Conservation (phyloP, 2,888 invertebrate genomes). For the Hirtodrosophila confusa region DNA sequence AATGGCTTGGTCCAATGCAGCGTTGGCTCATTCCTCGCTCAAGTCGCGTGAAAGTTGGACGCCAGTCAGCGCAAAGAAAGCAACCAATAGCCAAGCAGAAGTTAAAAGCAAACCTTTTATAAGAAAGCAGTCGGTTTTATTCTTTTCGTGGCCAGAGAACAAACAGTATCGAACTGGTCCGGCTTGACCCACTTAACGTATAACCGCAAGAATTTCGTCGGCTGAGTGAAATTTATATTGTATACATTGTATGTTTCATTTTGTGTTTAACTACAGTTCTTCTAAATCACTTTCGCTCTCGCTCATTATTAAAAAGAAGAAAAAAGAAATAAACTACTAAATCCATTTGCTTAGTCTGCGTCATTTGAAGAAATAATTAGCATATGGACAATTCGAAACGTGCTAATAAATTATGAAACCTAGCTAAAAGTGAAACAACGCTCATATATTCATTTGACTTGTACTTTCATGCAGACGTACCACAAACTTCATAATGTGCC, state of each 20-base stretch:
- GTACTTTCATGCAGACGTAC: conserved; percentile 74
- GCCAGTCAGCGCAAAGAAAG: conserved; percentile 66
- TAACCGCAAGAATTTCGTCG: conserved; percentile 49
- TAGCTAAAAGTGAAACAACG: conserved; percentile 63
- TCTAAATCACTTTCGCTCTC: conserved; percentile 66
- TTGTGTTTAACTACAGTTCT: conserved; percentile 23
- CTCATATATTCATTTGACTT: conserved; percentile 58
- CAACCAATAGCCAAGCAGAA: conserved; percentile 33
- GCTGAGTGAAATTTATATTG: conserved; percentile 64
- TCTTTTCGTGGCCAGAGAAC: conserved; percentile 39
- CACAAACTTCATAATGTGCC: conserved; percentile 64
- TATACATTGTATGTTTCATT: conserved; percentile 34
- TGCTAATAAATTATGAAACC: conserved; percentile 75
- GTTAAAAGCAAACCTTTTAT: conserved; percentile 28
- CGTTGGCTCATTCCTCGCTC: conserved; percentile 83
- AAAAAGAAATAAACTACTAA: background rate
- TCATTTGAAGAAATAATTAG: conserved; percentile 57
- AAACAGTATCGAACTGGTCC: conserved; percentile 55
- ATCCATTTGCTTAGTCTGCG: background rate
- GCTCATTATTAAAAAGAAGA: conserved; percentile 38
- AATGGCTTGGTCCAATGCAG: conserved; percentile 75
- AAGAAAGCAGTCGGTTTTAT: conserved; percentile 43
- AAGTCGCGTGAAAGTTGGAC: conserved; percentile 84
- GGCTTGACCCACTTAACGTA: conserved; percentile 54
- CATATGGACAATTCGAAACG: conserved; percentile 51